phyloP scores from a whole-genome alignment of 2,888 invertebrate genomes.

The Lasioglossum villosulum region DNA sequence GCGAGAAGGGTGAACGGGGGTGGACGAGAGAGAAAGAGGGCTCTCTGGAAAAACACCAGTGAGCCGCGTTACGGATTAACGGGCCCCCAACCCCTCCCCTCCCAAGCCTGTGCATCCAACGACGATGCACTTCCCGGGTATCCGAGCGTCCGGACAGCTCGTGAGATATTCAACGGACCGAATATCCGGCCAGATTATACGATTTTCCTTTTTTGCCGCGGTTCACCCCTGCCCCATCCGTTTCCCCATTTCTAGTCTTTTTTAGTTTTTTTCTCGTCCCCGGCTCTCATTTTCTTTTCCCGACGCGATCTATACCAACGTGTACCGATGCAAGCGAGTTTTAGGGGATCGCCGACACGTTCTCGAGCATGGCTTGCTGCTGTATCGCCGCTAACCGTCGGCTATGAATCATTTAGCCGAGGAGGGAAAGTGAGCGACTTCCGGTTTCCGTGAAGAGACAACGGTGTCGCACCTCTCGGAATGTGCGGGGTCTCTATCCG shows the following conservation, averaged over 20 bases:
- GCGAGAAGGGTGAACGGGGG: not conserved
- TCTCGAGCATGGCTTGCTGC: not conserved
- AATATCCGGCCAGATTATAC: slow-evolving; percentile 72
- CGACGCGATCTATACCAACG: not conserved
- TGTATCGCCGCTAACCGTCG: not conserved
- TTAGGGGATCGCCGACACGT: not conserved
- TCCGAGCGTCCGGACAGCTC: slow-evolving; percentile 69
- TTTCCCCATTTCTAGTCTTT: not conserved
- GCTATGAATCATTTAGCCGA: slow-evolving; percentile 17
- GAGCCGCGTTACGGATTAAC: slow-evolving; percentile 71
- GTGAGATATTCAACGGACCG: slow-evolving; percentile 73
- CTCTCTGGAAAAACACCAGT: slow-evolving; percentile 60
- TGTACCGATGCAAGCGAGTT: not conserved
- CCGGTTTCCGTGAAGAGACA: not conserved
- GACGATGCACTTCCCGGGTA: slow-evolving; percentile 73
- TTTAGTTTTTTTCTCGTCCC: not conserved
- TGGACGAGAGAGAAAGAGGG: not conserved
- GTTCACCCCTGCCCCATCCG: not conserved
- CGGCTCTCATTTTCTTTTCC: not conserved
- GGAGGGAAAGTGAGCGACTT: not conserved
- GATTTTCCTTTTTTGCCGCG: slow-evolving; percentile 64
- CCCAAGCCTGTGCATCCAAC: slow-evolving; percentile 56
- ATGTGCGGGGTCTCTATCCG: not conserved
- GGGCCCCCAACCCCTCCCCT: slow-evolving; percentile 26
- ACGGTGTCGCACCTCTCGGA: not conserved